Percentiles rank a stretch among this genome's conserved stretches.
phyloP scores from a whole-genome alignment of 2,888 invertebrate genomes.

The Macrophya annulata region DNA sequence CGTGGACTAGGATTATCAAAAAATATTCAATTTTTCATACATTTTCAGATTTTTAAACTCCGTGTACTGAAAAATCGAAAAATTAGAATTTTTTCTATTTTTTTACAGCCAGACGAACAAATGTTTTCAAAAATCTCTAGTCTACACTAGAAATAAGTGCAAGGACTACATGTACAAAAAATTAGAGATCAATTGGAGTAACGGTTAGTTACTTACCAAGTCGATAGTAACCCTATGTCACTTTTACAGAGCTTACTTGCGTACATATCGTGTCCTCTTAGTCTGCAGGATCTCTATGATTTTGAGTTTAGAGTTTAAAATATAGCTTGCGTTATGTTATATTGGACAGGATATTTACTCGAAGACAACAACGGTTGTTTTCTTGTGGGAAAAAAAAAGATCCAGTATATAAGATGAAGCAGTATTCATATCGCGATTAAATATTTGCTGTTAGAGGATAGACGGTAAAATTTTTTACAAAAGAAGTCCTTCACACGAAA shows the following conservation, averaged over 20 bases:
- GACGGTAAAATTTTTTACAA: neutral
- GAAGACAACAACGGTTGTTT: neutral
- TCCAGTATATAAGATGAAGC: conserved; percentile 8
- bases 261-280: neutral
- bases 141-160: neutral
- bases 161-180: neutral
- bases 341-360: conserved; percentile 32
- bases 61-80: no score
- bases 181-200: no score
- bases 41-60: no score
- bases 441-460: conserved; percentile 14
- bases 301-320: neutral
- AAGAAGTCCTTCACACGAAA: conserved; percentile 24
- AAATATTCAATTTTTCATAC: no score
- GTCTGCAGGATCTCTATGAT: neutral
- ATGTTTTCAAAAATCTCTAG: no score
- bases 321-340: neutral
- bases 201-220: no score
- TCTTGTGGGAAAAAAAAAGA: neutral
- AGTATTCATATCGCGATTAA: conserved; percentile 29
- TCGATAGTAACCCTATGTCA: no score
- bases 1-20: no score
- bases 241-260: neutral
- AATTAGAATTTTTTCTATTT: no score
- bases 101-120: no score